Base-by-base conservation (phyloP, 2,888 invertebrate genomes). In the Apotomis turbidana region DNA sequence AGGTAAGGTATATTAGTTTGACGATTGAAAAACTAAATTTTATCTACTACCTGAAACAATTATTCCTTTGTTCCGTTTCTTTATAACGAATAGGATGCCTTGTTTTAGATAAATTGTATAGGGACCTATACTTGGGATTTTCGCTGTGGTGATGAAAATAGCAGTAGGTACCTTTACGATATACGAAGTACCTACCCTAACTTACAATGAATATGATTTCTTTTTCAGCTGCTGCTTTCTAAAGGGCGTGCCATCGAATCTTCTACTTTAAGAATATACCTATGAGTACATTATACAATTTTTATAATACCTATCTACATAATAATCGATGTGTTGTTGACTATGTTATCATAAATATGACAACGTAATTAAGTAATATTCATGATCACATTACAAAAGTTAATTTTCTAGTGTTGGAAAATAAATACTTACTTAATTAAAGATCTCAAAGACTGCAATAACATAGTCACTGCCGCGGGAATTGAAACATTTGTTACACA, bases 181-280 rank as follows among this genome's bases (percentile, higher is more conserved):
- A 55, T 15, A 4, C 52, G 3, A 60, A 10, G 6, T 41, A 41
- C 41, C 41, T 41, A 4, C 41, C 41, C 6, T 36, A 13, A 55
- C 12, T 15, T 38, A n/a, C 38, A 15, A 51, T 71, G 49, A 71
- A 62, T 36, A 57, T 67, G 55, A 74, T 78, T 84, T 85, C 83
- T 75, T 82, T 93, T 93, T 81, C 93, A 93, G 93, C 93, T 86
- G 91, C 93, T 85, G 93, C 91, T 85, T 93, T 79, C 88, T 93
- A 90, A 91, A 84, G 85, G 85, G 85, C 83, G 83, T 72, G 81
- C 78, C 87, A 86, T 81, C 89, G 87, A 87, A 83, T 77, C 82
- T 78, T 82, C 76, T 79, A 86, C 79, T 78, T 78, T 88, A 89
- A 87, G 86, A 60, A 60, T 61, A 69, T 55, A 63, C 63, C 62